A percentile compares a stretch with the other conserved stretches of the same genome.
phyloP scores from a whole-genome alignment of 2,888 invertebrate species.

The Hedya salicella region DNA sequence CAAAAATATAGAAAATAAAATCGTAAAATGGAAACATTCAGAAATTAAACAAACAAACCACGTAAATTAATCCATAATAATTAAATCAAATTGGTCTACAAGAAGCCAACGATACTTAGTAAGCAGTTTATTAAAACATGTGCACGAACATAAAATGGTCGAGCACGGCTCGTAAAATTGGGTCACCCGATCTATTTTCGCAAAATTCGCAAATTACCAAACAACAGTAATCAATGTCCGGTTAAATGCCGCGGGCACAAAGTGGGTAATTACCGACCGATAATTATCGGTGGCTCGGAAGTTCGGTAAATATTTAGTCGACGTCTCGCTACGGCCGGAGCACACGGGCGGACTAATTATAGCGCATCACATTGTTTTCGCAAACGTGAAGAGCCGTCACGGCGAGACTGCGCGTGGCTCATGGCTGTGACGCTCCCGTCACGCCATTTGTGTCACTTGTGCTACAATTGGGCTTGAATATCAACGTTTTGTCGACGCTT shows the following conservation, averaged over 20 bases:
- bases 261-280: constrained; percentile 30
- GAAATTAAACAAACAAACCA: neutral
- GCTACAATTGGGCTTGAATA: constrained; percentile 25
- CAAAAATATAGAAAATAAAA: no score
- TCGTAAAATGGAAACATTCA: neutral
- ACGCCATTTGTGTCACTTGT: neutral
- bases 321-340: constrained; percentile 33
- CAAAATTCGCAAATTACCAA: constrained; percentile 30
- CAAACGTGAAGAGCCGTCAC: constrained; percentile 49
- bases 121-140: constrained; percentile 1
- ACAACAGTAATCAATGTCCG: constrained; percentile 26
- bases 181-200: constrained; percentile 35
- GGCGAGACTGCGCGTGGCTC: constrained; percentile 40
- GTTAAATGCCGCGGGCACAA: constrained; percentile 30
- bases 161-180: constrained; percentile 24
- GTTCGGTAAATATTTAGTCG: constrained; percentile 42
- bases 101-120: neutral
- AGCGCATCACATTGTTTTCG: constrained; percentile 47
- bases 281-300: constrained; percentile 25
- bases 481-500: neutral
- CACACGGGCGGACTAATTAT: constrained; percentile 50
- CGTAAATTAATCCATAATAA: neutral
- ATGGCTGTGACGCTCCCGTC: constrained; percentile 16
- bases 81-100: neutral
- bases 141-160: constrained; percentile 7